phyloP scores from a whole-genome alignment of 2,113 vertebrate species.

The Prunella fulvescens region DNA sequence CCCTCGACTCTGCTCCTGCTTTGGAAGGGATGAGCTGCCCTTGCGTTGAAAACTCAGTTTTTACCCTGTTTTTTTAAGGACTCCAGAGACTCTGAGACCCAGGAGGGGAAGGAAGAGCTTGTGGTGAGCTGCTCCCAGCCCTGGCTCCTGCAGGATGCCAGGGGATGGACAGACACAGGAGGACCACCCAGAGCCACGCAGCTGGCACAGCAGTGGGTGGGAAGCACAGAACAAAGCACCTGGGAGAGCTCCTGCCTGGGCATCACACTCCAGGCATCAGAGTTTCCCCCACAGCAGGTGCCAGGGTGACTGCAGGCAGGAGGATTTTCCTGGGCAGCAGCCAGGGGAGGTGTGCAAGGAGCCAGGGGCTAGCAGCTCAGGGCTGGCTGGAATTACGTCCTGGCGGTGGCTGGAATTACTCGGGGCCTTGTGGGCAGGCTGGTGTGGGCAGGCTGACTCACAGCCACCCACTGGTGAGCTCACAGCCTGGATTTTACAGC shows the following conservation, averaged over 20 bases:
- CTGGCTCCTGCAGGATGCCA: background rate
- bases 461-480: background rate
- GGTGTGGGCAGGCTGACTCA: background rate
- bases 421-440: background rate
- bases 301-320: background rate
- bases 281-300: background rate
- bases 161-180: too few species aligned
- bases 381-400: background rate
- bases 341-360: background rate
- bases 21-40: background rate
- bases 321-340: background rate
- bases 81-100: background rate
- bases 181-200: accelerated
- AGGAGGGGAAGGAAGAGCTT: background rate
- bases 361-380: background rate
- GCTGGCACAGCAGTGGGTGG: accelerated
- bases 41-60: background rate
- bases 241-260: background rate
- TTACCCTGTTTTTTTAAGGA: background rate
- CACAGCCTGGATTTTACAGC: background rate
- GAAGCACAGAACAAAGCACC: background rate
- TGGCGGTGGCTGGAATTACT: background rate
- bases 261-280: accelerated
- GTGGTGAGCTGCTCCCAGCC: background rate
- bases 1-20: background rate